These are phyloP conservation scores for Noctua pronuba DNA, from an alignment of 2,888 invertebrate genomes.

Conservation along the genomic window DNA sequence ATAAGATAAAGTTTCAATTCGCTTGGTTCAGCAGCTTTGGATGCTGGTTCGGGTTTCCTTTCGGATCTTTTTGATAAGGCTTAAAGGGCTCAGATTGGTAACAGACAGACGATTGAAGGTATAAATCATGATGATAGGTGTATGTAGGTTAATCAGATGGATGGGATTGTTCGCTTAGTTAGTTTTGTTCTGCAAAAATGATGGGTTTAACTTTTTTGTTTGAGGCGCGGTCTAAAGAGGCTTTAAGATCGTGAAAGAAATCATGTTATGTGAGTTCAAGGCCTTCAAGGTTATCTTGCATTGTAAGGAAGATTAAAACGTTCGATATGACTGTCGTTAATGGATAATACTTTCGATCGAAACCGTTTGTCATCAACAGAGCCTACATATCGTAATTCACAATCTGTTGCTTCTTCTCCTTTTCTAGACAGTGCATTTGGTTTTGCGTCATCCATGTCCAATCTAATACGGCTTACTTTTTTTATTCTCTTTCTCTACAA, in stretches of 20 bases:
- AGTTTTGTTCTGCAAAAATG: constrained; percentile 56
- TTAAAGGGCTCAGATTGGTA: constrained; percentile 69
- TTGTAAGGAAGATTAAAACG: constrained; percentile 10
- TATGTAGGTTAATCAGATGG: constrained; percentile 66
- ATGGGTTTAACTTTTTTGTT: constrained; percentile 35
- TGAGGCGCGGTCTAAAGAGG: constrained; percentile 27
- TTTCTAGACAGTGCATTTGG: background rate
- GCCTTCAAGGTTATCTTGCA: constrained; percentile 16
- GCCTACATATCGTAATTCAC: background rate
- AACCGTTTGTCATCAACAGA: background rate
- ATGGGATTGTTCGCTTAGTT: constrained; percentile 44
- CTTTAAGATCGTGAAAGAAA: constrained; percentile 12
- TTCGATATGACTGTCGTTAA: background rate
- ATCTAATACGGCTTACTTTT: background rate
- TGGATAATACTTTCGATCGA: background rate
- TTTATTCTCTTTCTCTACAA: background rate
- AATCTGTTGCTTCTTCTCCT: background rate
- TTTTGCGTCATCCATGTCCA: background rate
- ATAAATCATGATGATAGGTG: constrained; percentile 72
- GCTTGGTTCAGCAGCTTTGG: constrained; percentile 24
- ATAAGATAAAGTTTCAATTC: constrained; percentile 68
- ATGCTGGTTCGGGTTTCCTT: constrained; percentile 68
- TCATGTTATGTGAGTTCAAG: constrained; percentile 12
- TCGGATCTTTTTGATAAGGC: constrained; percentile 80
- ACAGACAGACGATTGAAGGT: constrained; percentile 71